Evolutionary conservation across 2,797 vertebrate species (phyloP).

Genomic region (Microctenopoma lineatum): DNA sequence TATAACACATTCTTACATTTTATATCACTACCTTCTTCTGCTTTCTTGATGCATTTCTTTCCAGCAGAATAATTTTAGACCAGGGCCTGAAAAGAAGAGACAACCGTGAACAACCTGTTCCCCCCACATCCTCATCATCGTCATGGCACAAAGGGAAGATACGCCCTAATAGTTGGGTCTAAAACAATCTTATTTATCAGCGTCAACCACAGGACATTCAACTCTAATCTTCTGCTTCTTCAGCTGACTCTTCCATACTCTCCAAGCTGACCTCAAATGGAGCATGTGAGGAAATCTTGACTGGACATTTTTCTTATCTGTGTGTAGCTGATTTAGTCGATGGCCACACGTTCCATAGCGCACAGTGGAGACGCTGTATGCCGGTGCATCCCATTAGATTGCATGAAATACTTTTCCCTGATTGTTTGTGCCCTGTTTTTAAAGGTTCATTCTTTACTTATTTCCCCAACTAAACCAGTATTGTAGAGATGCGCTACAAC

Average conservation of each 20-base stretch:
- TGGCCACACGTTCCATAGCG: constrained; percentile 25
- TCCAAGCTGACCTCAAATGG: constrained; percentile 39
- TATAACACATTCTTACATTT: not conserved
- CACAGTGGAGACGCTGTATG: constrained; percentile 24
- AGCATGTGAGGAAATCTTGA: constrained; percentile 30
- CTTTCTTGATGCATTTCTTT: constrained; percentile 37
- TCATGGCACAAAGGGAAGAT: constrained; percentile 37
- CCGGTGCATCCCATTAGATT: not conserved
- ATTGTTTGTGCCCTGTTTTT: not conserved
- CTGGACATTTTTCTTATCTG: constrained; percentile 14
- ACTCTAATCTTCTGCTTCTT: constrained; percentile 41
- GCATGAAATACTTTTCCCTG: constrained; percentile 19
- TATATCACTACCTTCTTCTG: not conserved
- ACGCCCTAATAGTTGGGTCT: constrained; percentile 42
- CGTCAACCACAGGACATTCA: constrained; percentile 46
- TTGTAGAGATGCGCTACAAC: no score
- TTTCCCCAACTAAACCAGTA: not conserved
- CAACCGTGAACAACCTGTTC: constrained; percentile 29
- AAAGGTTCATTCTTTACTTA: not conserved
- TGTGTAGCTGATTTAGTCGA: constrained; percentile 44
- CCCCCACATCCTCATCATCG: constrained; percentile 25
- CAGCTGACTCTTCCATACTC: constrained; percentile 42
- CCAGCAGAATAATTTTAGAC: constrained; percentile 64
- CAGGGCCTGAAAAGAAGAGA: constrained; percentile 33
- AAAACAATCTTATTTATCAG: constrained; percentile 62